These are phyloP conservation scores for Polydesmus complanatus DNA, from an alignment of 2,888 invertebrate species.

Conservation along the genomic window DNA sequence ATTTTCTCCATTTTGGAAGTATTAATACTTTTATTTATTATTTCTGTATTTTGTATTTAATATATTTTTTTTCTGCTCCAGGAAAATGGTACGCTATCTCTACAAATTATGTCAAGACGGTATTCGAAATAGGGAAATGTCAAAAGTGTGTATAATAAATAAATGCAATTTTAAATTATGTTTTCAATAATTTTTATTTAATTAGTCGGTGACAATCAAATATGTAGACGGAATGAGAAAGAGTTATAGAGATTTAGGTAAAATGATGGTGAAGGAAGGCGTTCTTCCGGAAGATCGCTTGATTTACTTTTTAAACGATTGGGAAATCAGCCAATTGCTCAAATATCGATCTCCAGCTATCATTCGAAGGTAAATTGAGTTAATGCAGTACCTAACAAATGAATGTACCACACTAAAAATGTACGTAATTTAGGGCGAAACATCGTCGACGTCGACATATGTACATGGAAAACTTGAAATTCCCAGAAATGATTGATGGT, in stretches of 20 bases:
- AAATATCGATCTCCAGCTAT: not conserved
- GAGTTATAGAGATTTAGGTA: not conserved
- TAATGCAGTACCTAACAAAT: not conserved
- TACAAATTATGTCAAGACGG: not conserved
- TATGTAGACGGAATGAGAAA: not conserved
- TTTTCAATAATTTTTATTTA: too few species aligned
- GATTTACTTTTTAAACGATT: not conserved
- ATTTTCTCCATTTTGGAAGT: not conserved
- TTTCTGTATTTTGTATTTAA: too few species aligned
- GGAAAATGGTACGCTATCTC: too few species aligned
- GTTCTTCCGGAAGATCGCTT: not conserved
- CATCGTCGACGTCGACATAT: not conserved
- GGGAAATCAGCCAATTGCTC: not conserved
- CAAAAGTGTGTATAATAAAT: too few species aligned
- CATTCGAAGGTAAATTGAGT: not conserved
- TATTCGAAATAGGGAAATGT: not conserved
- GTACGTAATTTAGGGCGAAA: not conserved
- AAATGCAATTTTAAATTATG: too few species aligned
- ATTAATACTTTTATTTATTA: not conserved
- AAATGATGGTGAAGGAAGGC: not conserved
- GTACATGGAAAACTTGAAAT: not conserved
- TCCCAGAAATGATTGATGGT: not conserved
- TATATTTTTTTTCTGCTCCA: too few species aligned
- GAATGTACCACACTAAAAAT: not conserved
- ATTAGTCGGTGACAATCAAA: not conserved